Conservation (phyloP, 2,888 invertebrate genomes). For the Tetragonisca angustula region DNA sequence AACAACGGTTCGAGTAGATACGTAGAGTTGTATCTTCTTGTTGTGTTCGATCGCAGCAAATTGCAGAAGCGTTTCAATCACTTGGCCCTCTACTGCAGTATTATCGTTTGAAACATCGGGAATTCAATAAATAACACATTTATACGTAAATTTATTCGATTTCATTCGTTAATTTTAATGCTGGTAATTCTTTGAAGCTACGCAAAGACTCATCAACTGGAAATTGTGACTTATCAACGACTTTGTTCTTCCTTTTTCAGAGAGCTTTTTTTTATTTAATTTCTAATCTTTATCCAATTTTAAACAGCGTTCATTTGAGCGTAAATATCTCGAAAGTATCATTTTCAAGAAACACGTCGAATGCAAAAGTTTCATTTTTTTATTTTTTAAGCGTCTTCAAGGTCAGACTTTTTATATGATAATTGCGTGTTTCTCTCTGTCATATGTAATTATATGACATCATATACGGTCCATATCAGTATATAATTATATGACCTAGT, state of each 20-base stretch:
- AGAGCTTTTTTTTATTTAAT: no score
- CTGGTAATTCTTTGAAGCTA: background rate
- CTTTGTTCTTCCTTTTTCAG: background rate
- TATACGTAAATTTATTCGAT: background rate
- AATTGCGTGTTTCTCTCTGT: no score
- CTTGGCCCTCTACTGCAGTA: background rate
- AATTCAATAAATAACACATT: background rate
- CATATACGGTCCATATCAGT: no score
- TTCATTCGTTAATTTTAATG: background rate
- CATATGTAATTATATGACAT: no score
- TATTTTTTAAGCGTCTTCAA: no score
- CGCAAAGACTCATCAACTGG: background rate
- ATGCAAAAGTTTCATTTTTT: no score
- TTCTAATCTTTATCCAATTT: no score
- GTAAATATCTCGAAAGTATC: no score
- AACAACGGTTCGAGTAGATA: constrained; percentile 2
- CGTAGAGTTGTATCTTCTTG: constrained; percentile 2
- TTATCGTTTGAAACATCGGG: background rate
- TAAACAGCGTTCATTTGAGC: no score
- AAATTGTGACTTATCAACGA: background rate
- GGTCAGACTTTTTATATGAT: no score
- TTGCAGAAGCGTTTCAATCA: background rate
- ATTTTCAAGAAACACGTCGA: no score
- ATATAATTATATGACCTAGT: no score
- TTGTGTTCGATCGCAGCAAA: background rate